Conservation (phyloP, 2,113 vertebrate species). For the Pycnonotus jocosus region DNA sequence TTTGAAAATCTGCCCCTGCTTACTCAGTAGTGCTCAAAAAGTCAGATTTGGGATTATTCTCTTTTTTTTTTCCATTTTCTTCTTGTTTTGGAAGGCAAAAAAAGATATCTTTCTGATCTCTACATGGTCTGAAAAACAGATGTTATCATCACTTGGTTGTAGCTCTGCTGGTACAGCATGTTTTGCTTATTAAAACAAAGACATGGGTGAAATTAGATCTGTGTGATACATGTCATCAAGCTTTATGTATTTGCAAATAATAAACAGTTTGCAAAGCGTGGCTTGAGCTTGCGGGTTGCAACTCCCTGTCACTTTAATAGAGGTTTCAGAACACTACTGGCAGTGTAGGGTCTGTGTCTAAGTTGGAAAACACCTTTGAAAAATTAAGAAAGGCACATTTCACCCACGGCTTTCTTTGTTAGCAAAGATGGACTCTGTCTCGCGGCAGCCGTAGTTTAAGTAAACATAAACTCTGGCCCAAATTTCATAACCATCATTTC, state of each 20-base stretch:
- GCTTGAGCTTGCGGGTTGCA: background rate
- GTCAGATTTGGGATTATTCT: background rate
- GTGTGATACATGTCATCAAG: conserved; percentile 9
- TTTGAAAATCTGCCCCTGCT: background rate
- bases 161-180: conserved; percentile 48
- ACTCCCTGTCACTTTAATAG: background rate
- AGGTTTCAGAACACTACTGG: background rate
- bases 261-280: conserved; percentile 6
- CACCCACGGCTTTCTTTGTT: conserved; percentile 6
- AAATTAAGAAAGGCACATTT: background rate
- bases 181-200: conserved; percentile 65
- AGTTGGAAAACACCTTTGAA: conserved; percentile 9
- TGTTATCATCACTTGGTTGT: conserved; percentile 57
- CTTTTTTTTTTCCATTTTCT: background rate
- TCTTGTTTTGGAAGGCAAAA: background rate
- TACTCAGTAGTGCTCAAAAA: background rate
- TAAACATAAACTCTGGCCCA: conserved; percentile 77
- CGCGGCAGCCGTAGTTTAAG: conserved; percentile 65
- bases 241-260: conserved; percentile 45
- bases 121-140: conserved; percentile 45
- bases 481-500: conserved; percentile 75
- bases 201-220: conserved; percentile 55
- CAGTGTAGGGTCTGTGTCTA: background rate
- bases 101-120: background rate
- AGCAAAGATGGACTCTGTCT: conserved; percentile 64